A percentile compares a stretch with the other conserved stretches of the same genome.
Conservation (phyloP, 2,113 vertebrate genomes). For the Pampusana beccarii region DNA sequence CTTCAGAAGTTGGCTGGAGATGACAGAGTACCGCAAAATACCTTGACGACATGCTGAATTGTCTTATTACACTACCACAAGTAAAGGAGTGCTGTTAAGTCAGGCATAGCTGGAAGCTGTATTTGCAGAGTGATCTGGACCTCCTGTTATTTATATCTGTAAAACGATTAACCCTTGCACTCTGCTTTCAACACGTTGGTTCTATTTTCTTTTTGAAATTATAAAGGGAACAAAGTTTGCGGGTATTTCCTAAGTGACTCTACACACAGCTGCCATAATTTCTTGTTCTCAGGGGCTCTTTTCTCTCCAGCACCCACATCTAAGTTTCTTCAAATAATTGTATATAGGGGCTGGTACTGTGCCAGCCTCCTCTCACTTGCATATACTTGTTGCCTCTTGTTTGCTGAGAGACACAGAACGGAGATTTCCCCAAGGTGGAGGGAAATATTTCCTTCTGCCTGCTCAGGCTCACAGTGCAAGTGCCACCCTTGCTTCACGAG, state of each 20-base stretch:
- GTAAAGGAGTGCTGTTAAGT: not conserved
- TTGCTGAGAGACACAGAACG: not conserved
- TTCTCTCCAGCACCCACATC: not conserved
- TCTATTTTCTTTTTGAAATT: not conserved
- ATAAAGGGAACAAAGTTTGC: not conserved
- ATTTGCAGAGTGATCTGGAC: not conserved
- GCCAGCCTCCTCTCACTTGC: not conserved
- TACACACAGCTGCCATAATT: not conserved
- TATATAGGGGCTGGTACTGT: not conserved
- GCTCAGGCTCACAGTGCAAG: not conserved
- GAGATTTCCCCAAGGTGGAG: not conserved
- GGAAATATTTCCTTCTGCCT: not conserved
- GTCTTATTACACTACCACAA: not conserved
- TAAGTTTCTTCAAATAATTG: not conserved
- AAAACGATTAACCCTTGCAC: not conserved
- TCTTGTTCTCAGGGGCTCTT: not conserved
- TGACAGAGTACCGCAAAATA: not conserved
- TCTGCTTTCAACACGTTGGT: not conserved
- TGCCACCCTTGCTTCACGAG: not conserved
- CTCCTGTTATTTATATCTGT: not conserved
- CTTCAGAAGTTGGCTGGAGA: not conserved
- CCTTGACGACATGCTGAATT: not conserved
- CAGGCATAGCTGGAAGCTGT: not conserved
- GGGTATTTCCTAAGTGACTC: not conserved
- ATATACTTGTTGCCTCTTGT: not conserved